Evolutionary conservation across 2,888 invertebrate genomes (phyloP).

Genomic region (Caenorhabditis imperialis): DNA sequence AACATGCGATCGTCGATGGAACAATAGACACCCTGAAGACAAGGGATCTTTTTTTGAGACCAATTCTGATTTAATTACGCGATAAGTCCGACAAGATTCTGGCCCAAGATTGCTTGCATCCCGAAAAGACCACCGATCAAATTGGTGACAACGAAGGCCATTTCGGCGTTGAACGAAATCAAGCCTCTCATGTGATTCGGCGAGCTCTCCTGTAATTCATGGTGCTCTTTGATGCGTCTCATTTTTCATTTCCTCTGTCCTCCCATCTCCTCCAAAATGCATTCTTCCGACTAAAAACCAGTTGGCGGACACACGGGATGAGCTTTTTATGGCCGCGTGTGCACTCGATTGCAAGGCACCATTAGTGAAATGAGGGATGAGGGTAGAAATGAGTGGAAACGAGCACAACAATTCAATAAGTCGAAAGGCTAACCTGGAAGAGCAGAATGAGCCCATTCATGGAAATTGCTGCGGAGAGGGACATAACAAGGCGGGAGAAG

Average conservation of each 20-base stretch:
- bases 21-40: slow-evolving; percentile 63
- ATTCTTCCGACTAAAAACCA: slow-evolving; percentile 22
- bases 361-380: slow-evolving; percentile 43
- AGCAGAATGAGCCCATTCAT: slow-evolving; percentile 73
- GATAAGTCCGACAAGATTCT: slow-evolving; percentile 60
- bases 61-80: slow-evolving; percentile 40
- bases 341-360: slow-evolving; percentile 6
- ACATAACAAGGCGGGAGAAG: slow-evolving; percentile 65
- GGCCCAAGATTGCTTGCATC: slow-evolving; percentile 69
- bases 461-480: slow-evolving; percentile 68
- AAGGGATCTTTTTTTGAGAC: background rate
- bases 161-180: slow-evolving; percentile 75
- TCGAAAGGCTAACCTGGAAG: slow-evolving; percentile 62
- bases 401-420: background rate
- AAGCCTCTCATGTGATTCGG: slow-evolving; percentile 68
- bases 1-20: slow-evolving; percentile 63
- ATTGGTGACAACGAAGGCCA: slow-evolving; percentile 74
- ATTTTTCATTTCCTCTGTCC: slow-evolving; percentile 16
- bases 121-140: slow-evolving; percentile 70
- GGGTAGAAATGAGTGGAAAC: background rate
- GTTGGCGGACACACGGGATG: slow-evolving; percentile 14
- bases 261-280: slow-evolving; percentile 32
- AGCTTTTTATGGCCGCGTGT: slow-evolving; percentile 32
- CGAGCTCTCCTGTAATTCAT: slow-evolving; percentile 65
- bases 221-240: slow-evolving; percentile 24